Conservation (phyloP, 1,140 invertebrate genomes). For the Drosophila equinoxialis region DNA sequence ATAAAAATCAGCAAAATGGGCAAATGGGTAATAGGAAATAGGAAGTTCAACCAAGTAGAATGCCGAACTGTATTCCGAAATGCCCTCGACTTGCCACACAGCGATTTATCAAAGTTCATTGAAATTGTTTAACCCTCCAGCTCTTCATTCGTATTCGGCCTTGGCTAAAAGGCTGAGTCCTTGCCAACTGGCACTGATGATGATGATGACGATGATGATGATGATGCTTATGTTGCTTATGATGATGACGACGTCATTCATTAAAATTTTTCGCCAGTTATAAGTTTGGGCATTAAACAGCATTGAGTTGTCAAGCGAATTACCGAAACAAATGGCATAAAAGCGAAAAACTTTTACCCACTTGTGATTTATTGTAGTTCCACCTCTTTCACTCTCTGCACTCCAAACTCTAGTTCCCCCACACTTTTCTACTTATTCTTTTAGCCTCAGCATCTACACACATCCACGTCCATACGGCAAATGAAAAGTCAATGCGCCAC, state of each 20-base stretch:
- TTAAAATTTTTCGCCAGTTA: constrained; percentile 75
- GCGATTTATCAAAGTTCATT: constrained; percentile 79
- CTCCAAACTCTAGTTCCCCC: not conserved
- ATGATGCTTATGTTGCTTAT: constrained; percentile 26
- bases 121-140: constrained; percentile 62
- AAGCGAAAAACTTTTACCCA: constrained; percentile 68
- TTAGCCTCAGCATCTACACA: constrained; percentile 41
- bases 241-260: constrained; percentile 75
- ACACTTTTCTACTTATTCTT: not conserved
- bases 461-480: constrained; percentile 38
- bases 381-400: not conserved
- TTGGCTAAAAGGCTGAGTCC: constrained; percentile 43
- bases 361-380: constrained; percentile 34
- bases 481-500: constrained; percentile 73
- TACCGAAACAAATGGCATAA: constrained; percentile 78
- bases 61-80: constrained; percentile 46
- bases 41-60: constrained; percentile 65
- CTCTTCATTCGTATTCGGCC: constrained; percentile 36
- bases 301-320: constrained; percentile 76
- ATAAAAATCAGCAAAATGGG: constrained; percentile 63
- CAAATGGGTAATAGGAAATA: constrained; percentile 55
- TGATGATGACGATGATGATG: not conserved
- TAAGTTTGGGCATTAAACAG: constrained; percentile 76
- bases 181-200: constrained; percentile 32
- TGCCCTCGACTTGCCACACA: constrained; percentile 41